Percentiles rank a stretch among this genome's conserved stretches.
phyloP scores from a whole-genome alignment of 2,888 invertebrate genomes.

The Tetramorium bicarinatum region DNA sequence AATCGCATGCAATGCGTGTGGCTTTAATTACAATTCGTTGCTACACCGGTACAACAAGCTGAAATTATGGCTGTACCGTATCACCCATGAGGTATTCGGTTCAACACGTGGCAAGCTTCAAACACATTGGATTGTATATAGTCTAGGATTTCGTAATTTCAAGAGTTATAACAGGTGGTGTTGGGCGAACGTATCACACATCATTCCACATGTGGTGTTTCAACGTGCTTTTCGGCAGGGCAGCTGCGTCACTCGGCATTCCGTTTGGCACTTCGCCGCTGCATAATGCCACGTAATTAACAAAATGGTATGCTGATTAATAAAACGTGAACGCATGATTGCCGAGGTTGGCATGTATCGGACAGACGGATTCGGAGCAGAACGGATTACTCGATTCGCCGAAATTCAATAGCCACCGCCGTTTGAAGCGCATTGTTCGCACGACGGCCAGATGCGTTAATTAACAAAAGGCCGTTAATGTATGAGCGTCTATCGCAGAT shows the following conservation, averaged over 20 bases:
- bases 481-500: slow-evolving; percentile 51
- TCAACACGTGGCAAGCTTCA: slow-evolving; percentile 59
- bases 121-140: slow-evolving; percentile 56
- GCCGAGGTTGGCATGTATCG: slow-evolving; percentile 38
- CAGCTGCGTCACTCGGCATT: slow-evolving; percentile 37
- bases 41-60: slow-evolving; percentile 54
- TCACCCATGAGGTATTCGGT: background rate
- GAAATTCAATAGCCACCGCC: slow-evolving; percentile 67
- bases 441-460: slow-evolving; percentile 64
- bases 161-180: slow-evolving; percentile 67
- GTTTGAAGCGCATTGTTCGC: slow-evolving; percentile 68
- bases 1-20: slow-evolving; percentile 21
- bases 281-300: slow-evolving; percentile 69
- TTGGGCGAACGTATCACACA: slow-evolving; percentile 20
- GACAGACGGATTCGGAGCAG: slow-evolving; percentile 51
- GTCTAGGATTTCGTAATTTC: slow-evolving; percentile 63
- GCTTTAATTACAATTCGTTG: slow-evolving; percentile 60
- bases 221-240: slow-evolving; percentile 45
- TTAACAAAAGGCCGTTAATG: slow-evolving; percentile 71
- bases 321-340: slow-evolving; percentile 67
- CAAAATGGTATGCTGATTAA: slow-evolving; percentile 71
- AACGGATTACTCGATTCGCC: slow-evolving; percentile 59
- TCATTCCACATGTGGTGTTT: background rate
- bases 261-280: slow-evolving; percentile 23
- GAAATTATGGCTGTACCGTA: slow-evolving; percentile 33